Evolutionary conservation across 2,888 invertebrate genomes (phyloP).

Genomic region (Artemia sinica): DNA sequence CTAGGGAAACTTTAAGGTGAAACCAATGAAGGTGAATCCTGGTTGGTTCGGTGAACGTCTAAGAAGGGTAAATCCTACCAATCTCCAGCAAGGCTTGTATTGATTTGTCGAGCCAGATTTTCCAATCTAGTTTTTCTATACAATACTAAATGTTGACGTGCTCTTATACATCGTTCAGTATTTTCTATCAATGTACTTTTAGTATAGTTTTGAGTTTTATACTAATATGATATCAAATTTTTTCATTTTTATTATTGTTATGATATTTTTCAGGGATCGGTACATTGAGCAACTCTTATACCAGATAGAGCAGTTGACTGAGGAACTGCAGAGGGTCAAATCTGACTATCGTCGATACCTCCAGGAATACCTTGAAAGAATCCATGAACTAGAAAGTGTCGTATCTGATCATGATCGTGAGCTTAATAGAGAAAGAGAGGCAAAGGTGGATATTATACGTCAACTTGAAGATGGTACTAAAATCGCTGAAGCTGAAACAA

Average conservation of each 20-base stretch:
- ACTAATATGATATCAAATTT: slow-evolving; percentile 24
- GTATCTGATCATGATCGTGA: not conserved
- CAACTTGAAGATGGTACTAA: slow-evolving; percentile 12
- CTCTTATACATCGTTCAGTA: too few species aligned
- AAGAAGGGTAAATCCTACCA: not conserved
- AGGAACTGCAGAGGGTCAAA: slow-evolving; percentile 50
- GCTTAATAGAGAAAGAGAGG: slow-evolving; percentile 3
- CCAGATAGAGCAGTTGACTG: slow-evolving; percentile 59
- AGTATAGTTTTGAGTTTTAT: slow-evolving; percentile 19
- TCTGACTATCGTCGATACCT: slow-evolving; percentile 38
- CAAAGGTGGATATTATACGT: slow-evolving; percentile 3
- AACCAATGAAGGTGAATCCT: too few species aligned
- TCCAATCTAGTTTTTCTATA: not conserved
- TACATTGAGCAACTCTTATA: slow-evolving; percentile 51
- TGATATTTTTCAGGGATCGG: slow-evolving; percentile 42
- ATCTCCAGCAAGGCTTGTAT: not conserved
- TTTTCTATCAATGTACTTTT: not conserved
- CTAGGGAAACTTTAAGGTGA: too few species aligned
- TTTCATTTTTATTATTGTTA: slow-evolving; percentile 30
- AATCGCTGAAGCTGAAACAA: slow-evolving; percentile 17
- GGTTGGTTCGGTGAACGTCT: too few species aligned
- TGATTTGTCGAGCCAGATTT: not conserved
- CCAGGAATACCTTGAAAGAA: slow-evolving; percentile 36
- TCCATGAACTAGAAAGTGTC: slow-evolving; percentile 34
- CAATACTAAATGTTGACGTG: not conserved